A percentile compares a stretch with the other conserved stretches of the same genome.
Evolutionary conservation across 2,888 invertebrate genomes (phyloP).

Genomic region (Chloroclysta siterata): DNA sequence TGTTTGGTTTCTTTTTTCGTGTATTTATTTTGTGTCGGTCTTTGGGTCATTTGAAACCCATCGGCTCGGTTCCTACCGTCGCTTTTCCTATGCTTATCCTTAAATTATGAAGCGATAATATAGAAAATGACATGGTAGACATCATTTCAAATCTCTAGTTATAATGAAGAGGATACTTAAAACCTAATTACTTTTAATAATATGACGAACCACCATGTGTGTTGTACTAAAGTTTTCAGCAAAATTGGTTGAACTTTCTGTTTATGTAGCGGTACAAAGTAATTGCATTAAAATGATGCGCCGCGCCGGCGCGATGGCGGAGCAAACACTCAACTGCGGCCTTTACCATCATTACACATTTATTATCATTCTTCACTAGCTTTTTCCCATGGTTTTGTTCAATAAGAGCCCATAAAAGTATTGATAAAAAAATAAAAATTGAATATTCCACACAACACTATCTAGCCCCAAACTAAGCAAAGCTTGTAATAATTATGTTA

Average conservation of each 20-base stretch:
- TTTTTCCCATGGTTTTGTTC: neutral
- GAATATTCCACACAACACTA: too few relatives aligned
- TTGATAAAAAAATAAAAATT: neutral
- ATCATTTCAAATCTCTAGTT: too few relatives aligned
- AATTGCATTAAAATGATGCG: slow-evolving; percentile 23
- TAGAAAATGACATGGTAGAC: too few relatives aligned
- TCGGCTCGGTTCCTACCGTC: too few relatives aligned
- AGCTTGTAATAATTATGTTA: too few relatives aligned
- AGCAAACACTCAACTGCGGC: slow-evolving; percentile 4
- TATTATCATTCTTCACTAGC: neutral
- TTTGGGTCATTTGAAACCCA: too few relatives aligned
- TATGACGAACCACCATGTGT: neutral
- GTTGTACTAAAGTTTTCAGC: slow-evolving; percentile 1
- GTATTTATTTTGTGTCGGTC: too few relatives aligned
- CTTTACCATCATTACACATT: slow-evolving; percentile 2
- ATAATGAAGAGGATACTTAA: too few relatives aligned
- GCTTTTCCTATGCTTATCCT: too few relatives aligned
- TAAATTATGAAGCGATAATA: too few relatives aligned
- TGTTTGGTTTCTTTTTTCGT: neutral
- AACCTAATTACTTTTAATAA: neutral
- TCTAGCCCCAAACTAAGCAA: too few relatives aligned
- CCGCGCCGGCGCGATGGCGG: neutral
- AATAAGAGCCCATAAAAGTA: neutral
- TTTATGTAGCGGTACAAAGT: slow-evolving; percentile 13
- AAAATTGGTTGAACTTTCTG: slow-evolving; percentile 5